phyloP scores from a whole-genome alignment of 2,888 invertebrate species.

The Tipula unca region DNA sequence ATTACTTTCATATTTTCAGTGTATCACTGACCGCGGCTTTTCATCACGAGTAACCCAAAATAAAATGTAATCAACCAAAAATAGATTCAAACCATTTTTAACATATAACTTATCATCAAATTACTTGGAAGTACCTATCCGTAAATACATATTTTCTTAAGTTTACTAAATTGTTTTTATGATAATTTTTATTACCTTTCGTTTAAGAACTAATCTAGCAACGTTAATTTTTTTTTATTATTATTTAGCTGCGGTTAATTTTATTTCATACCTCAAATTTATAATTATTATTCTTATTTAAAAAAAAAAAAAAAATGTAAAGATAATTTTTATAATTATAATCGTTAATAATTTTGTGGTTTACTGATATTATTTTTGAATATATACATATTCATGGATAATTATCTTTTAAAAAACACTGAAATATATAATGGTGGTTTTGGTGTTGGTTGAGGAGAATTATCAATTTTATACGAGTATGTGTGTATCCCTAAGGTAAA shows the following conservation, averaged over 20 bases:
- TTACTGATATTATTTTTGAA: neutral
- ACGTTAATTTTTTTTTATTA: neutral
- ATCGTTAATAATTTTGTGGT: conserved; percentile 2
- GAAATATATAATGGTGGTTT: neutral
- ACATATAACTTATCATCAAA: neutral
- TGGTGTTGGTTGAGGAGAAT: neutral
- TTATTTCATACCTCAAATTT: neutral
- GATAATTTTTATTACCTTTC: neutral
- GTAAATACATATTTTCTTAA: neutral
- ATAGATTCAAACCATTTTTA: neutral
- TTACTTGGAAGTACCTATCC: neutral
- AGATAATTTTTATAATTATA: neutral
- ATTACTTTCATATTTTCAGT: neutral
- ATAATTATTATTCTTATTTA: neutral
- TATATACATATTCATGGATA: neutral
- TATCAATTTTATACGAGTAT: neutral
- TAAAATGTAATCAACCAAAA: neutral
- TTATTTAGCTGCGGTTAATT: neutral
- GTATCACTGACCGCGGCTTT: neutral
- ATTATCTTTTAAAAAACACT: neutral
- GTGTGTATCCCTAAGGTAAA: neutral
- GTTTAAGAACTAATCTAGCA: neutral
- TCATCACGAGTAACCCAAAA: neutral
- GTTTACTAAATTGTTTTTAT: neutral
- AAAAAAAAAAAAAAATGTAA: neutral